Percentiles rank a stretch among this genome's conserved stretches.
phyloP scores from a whole-genome alignment of 2,113 vertebrate species.

The Agapornis roseicollis region DNA sequence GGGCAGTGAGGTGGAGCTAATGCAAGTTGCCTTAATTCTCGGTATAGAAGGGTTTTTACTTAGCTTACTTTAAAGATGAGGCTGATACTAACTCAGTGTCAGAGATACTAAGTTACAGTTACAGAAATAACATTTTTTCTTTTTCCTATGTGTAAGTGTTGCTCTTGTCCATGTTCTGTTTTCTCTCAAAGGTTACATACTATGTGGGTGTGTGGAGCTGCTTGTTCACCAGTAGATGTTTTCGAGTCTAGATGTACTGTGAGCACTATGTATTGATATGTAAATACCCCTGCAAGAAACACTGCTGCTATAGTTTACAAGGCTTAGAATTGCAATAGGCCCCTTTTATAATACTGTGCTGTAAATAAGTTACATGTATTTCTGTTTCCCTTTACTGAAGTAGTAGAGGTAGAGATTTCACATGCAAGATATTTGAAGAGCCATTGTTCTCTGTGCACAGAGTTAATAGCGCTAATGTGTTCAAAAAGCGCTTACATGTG shows the following conservation, averaged over 20 bases:
- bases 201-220: neutral
- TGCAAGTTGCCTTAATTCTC: fast-evolving
- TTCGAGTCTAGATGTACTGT: neutral
- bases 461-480: neutral
- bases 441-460: fast-evolving
- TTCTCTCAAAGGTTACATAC: fast-evolving
- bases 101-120: fast-evolving
- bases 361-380: fast-evolving
- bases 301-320: fast-evolving
- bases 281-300: fast-evolving
- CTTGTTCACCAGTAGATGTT: neutral
- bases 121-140: neutral
- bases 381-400: fast-evolving
- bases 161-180: neutral
- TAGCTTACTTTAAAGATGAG: neutral
- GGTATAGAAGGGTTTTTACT: neutral
- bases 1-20: neutral
- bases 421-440: fast-evolving
- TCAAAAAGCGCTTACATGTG: fast-evolving
- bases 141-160: fast-evolving
- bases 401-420: fast-evolving
- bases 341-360: fast-evolving
- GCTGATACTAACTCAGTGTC: fast-evolving
- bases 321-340: fast-evolving
- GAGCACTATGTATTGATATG: fast-evolving